phyloP scores from a whole-genome alignment of 2,113 vertebrate species.

The Malurus alboscapulatus region DNA sequence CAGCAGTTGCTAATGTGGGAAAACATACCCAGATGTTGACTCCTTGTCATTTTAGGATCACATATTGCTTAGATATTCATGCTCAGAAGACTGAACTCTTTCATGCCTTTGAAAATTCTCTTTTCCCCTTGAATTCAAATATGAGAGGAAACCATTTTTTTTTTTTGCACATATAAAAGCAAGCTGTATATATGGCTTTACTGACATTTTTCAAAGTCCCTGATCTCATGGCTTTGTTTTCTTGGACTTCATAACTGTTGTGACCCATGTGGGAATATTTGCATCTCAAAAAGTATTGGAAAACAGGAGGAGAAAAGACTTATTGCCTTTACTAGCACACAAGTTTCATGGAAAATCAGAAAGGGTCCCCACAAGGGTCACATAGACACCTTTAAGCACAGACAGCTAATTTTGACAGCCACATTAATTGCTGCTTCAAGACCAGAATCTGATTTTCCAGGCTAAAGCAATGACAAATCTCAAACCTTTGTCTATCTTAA shows the following conservation, averaged over 20 bases:
- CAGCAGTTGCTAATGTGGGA: conserved; percentile 56
- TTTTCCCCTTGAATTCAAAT: conserved; percentile 18
- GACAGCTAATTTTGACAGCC: neutral
- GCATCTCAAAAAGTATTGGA: neutral
- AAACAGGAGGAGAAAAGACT: neutral
- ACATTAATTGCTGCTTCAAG: neutral
- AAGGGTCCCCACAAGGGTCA: neutral
- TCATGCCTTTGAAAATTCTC: conserved; percentile 41
- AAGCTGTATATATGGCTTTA: neutral
- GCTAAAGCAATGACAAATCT: neutral
- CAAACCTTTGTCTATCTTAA: neutral
- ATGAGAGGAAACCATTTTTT: neutral
- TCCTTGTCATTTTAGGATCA: conserved; percentile 52
- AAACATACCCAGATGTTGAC: conserved; percentile 66
- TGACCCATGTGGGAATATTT: neutral
- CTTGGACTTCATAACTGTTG: neutral
- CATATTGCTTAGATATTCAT: conserved; percentile 51
- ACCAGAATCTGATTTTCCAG: neutral
- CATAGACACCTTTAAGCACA: neutral
- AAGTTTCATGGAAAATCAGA: neutral
- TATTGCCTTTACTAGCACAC: neutral
- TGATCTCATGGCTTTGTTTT: neutral
- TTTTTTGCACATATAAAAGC: neutral
- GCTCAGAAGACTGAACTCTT: conserved; percentile 22
- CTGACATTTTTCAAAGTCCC: neutral